A percentile compares a stretch with the other conserved stretches of the same genome.
Evolutionary conservation across 2,888 invertebrate genomes (phyloP).

Genomic region (Rhagonycha fulva): DNA sequence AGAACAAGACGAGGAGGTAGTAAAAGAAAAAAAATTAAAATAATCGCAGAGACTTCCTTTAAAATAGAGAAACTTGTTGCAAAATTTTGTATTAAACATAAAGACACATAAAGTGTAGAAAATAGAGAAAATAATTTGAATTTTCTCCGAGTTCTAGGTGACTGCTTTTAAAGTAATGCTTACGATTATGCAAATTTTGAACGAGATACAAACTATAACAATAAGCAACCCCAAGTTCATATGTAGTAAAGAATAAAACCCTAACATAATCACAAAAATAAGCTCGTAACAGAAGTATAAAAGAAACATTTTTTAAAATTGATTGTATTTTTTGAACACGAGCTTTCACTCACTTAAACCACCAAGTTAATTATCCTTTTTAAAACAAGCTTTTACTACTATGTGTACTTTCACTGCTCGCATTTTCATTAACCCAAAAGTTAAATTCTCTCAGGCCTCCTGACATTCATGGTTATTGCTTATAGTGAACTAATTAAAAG

Average conservation of each 20-base stretch:
- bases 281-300: background rate
- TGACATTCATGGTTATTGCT: background rate
- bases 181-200: background rate
- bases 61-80: background rate
- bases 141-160: background rate
- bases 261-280: background rate
- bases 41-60: background rate
- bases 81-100: background rate
- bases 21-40: background rate
- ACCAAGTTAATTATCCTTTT: background rate
- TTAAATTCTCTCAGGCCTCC: conserved; percentile 1
- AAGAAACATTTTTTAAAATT: background rate
- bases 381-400: background rate
- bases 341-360: background rate
- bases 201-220: background rate
- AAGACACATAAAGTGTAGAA: background rate
- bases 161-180: background rate
- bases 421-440: conserved; percentile 3
- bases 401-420: conserved; percentile 1
- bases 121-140: background rate
- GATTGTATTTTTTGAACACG: background rate
- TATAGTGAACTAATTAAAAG: background rate
- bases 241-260: background rate
- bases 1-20: background rate
- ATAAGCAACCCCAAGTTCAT: background rate